Conservation (phyloP, 2,888 invertebrate species). For the Mythimna albipuncta region DNA sequence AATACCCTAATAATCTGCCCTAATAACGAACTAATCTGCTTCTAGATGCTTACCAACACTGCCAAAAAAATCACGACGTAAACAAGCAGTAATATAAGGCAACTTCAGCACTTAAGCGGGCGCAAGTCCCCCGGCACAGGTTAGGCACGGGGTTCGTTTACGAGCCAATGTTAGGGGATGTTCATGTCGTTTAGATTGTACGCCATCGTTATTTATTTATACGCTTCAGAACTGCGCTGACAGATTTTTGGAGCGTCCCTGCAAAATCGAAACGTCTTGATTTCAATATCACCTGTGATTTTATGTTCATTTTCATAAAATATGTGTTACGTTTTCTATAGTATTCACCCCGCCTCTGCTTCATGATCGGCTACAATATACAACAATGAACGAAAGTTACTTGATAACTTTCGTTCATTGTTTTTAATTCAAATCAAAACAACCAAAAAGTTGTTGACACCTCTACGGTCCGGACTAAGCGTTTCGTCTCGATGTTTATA, state of each 20-base stretch:
- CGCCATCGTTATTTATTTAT: slow-evolving; percentile 36
- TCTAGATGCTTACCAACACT: too few relatives aligned
- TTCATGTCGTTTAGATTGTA: slow-evolving; percentile 39
- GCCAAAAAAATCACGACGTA: not conserved
- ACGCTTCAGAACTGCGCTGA: slow-evolving; percentile 17
- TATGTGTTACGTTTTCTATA: not conserved
- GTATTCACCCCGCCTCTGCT: too few relatives aligned
- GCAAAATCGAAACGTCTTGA: not conserved
- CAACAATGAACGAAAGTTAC: too few relatives aligned
- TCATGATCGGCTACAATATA: too few relatives aligned
- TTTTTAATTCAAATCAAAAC: too few relatives aligned
- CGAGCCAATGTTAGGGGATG: slow-evolving; percentile 39
- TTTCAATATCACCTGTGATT: not conserved
- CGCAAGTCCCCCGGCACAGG: slow-evolving; percentile 23
- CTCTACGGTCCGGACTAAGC: too few relatives aligned
- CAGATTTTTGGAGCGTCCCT: slow-evolving; percentile 7
- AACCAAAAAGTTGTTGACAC: too few relatives aligned
- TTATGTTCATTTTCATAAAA: not conserved
- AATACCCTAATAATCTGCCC: too few relatives aligned
- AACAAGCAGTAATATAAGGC: slow-evolving; percentile 4
- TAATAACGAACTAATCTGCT: too few relatives aligned
- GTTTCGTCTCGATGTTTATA: too few relatives aligned
- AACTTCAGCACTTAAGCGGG: slow-evolving; percentile 13
- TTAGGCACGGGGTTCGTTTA: slow-evolving; percentile 31
- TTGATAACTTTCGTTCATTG: too few relatives aligned